Evolutionary conservation across 2,888 invertebrate species (phyloP).

Genomic region (Brachypalpus laphriformis): DNA sequence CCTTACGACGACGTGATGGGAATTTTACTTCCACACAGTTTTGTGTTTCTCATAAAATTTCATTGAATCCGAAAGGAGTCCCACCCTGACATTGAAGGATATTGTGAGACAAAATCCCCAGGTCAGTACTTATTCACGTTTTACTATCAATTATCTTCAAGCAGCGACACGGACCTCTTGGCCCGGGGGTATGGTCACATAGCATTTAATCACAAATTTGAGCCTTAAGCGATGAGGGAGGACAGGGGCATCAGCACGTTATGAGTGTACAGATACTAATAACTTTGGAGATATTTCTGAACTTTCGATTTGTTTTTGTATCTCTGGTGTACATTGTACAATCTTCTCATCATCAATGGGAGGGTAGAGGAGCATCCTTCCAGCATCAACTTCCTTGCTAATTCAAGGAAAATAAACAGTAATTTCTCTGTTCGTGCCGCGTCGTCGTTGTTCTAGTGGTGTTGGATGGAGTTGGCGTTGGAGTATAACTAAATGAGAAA

Average conservation of each 20-base stretch:
- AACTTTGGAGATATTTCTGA: conserved; percentile 19
- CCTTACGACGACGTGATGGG: conserved; percentile 43
- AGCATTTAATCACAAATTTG: conserved; percentile 44
- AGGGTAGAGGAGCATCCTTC: background rate
- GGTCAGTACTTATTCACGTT: conserved; percentile 36
- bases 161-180: background rate
- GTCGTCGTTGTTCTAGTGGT: conserved; percentile 12
- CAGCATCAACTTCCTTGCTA: conserved; percentile 37
- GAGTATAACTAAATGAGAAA: conserved; percentile 63
- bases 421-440: conserved; percentile 65
- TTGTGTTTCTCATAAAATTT: conserved; percentile 37
- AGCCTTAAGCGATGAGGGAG: background rate
- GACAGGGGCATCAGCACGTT: conserved; percentile 12
- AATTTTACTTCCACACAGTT: conserved; percentile 52
- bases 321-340: conserved; percentile 33
- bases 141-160: conserved; percentile 51
- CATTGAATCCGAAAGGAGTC: conserved; percentile 41
- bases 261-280: conserved; percentile 6
- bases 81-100: conserved; percentile 49
- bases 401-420: conserved; percentile 55
- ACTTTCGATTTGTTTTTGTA: conserved; percentile 45
- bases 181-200: background rate
- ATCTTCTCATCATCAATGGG: conserved; percentile 40
- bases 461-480: background rate
- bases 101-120: conserved; percentile 59